These are phyloP conservation scores for Gasterosteus aculeatus DNA, from an alignment of 2,113 vertebrate species.

Conservation along the genomic window DNA sequence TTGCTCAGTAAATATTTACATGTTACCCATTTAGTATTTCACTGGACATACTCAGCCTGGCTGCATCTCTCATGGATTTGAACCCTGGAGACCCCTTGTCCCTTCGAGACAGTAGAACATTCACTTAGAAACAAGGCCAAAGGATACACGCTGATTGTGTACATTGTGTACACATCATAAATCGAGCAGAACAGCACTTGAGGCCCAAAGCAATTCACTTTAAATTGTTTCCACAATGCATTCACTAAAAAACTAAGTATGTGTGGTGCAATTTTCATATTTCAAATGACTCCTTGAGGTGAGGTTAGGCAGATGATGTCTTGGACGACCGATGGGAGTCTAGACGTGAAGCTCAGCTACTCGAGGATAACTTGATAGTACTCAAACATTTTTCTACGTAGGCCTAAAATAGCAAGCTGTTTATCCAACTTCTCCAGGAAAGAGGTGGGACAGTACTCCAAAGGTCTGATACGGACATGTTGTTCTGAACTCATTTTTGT, in stretches of 20 bases:
- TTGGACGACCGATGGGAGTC: neutral
- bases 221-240: no score
- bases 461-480: conserved; percentile 13
- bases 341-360: conserved; percentile 13
- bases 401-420: conserved; percentile 35
- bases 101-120: conserved; percentile 20
- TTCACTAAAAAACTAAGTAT: conserved; percentile 11
- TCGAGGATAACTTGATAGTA: conserved; percentile 8
- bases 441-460: neutral
- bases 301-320: conserved; percentile 30
- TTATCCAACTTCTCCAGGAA: conserved; percentile 47
- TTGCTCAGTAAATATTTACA: conserved; percentile 73
- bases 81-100: conserved; percentile 61
- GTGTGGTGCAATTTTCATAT: neutral
- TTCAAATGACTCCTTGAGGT: conserved; percentile 19
- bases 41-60: conserved; percentile 18
- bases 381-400: conserved; percentile 14
- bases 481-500: neutral
- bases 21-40: conserved; percentile 49
- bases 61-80: conserved; percentile 37
- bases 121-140: neutral
- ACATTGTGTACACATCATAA: neutral
- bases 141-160: neutral
- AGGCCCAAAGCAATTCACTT: no score
- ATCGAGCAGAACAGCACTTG: no score